Evolutionary conservation across 30 jellyfish, hydroid and myxozoan genomes (phyloP).

Genomic region (Aurelia aurita complex sp. Pacific): DNA sequence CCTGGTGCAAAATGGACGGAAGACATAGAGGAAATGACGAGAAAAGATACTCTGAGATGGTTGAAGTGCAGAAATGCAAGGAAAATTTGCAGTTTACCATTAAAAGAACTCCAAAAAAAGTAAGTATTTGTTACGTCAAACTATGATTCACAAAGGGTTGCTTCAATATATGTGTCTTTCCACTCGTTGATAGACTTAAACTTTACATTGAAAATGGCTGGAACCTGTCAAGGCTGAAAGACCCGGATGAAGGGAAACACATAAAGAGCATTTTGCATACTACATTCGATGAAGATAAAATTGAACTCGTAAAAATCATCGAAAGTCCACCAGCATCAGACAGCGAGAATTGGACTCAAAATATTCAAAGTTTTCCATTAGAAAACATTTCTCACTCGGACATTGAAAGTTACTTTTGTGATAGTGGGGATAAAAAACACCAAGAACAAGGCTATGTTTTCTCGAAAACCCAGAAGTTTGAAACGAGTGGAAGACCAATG

Average conservation of each 20-base stretch:
- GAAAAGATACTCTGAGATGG: constrained; percentile 5
- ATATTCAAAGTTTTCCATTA: not conserved
- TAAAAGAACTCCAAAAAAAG: constrained; percentile 23
- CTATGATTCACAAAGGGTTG: too few relatives aligned
- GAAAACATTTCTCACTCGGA: constrained; percentile 4
- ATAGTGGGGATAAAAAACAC: not conserved
- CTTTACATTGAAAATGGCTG: not conserved
- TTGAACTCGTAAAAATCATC: not conserved
- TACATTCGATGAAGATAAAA: not conserved
- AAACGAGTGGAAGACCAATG: constrained; percentile 9
- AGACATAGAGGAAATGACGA: not conserved
- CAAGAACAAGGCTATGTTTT: not conserved
- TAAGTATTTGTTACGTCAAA: not conserved
- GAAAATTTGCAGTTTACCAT: not conserved
- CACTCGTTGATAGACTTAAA: not conserved
- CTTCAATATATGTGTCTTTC: too few relatives aligned
- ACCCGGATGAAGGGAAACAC: constrained; percentile 13
- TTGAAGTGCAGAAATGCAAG: constrained; percentile 19
- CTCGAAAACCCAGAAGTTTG: constrained; percentile 4
- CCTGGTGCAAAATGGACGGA: not conserved
- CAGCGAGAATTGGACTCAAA: constrained; percentile 5
- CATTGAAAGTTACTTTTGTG: not conserved
- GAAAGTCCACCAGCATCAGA: not conserved
- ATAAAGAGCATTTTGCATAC: not conserved
- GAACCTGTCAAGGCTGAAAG: not conserved